Evolutionary conservation across 2,888 invertebrate species (phyloP).

Genomic region (Brachylomia viminalis): DNA sequence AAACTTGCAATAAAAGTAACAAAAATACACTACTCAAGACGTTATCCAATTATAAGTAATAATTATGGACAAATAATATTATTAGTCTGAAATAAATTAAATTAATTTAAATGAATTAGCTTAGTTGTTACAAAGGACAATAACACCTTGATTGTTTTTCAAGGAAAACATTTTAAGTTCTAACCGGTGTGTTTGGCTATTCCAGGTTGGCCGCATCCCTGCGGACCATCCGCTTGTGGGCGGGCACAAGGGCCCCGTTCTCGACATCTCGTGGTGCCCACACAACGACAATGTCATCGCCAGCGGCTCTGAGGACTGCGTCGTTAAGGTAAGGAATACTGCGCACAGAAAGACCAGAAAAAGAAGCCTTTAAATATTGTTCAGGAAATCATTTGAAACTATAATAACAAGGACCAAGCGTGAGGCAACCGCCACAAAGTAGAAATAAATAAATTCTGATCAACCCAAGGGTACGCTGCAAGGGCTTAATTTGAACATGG

Average conservation of each 20-base stretch:
- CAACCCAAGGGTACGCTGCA: neutral
- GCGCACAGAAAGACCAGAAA: neutral
- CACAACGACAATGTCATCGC: constrained; percentile 99
- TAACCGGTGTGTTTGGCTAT: constrained; percentile 2
- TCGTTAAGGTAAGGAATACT: constrained; percentile 93
- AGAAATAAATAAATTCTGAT: neutral
- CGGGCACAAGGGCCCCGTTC: constrained; percentile 98
- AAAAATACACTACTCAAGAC: too few species aligned
- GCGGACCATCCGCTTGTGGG: constrained; percentile 98
- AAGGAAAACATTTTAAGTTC: constrained; percentile 2
- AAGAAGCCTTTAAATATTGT: neutral
- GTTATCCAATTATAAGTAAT: too few species aligned
- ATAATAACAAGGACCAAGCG: too few species aligned
- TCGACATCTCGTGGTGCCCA: constrained; percentile 99
- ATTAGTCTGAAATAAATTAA: neutral
- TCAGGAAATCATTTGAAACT: neutral
- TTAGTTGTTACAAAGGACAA: neutral
- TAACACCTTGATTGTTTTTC: constrained; percentile 10
- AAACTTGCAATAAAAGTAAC: too few species aligned
- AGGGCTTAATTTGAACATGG: neutral
- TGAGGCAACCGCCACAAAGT: neutral
- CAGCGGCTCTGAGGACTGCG: constrained; percentile 98
- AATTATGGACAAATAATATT: neutral
- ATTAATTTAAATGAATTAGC: neutral
- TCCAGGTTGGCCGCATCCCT: constrained; percentile 97